Evolutionary conservation across 1,140 invertebrate species (phyloP), one percentile per base, ranked within the genome.

Genomic region (Brachionus asplanchnoidis): DNA sequence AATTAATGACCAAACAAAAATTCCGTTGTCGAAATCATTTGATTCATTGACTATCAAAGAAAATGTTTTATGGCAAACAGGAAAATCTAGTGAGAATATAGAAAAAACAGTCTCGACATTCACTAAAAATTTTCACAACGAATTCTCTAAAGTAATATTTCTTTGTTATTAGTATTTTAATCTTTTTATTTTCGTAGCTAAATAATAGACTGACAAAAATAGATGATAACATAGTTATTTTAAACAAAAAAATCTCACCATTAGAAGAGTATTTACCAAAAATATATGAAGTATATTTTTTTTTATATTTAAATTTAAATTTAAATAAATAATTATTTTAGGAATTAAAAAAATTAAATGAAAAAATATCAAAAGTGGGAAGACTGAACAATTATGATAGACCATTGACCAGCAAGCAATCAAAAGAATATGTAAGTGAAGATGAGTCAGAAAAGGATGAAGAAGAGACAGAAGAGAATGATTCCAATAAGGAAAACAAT

Each of bases 271-370:
- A 26, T 23, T 66, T 66, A 28, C 60, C 17, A 9, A 66, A 66
- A 14, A 66, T 66, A 7, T 28, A 66, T 66, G 20, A 66, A 28
- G 60, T 66, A 23, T 11, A 2, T 11, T 0, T 11, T 26, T 26
- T 11, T 23, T 26, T 26, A 66, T 66, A 66, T 26, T 66, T 66
- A 28, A 23, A 26, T 23, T 1, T n/a, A 65, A 14, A 12, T 68
- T 68, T 32, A 32, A 40, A 32, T 1, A 36, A 68, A 68, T 1
- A 32, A 11, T 32, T 14, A 68, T 11, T 36, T 36, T 32, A 68
- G 65, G 65, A 68, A 40, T 68, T 68, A 40, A 68, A 36, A 68
- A 68, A 36, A 68, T 68, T 68, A 28, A 68, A 68, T 68, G 65
- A 68, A 68, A 68, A 68, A 32, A 68, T 14, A 32, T 32, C 26